Conservation (phyloP, 1,140 invertebrate species). For the Leptinotarsa lineolata region DNA sequence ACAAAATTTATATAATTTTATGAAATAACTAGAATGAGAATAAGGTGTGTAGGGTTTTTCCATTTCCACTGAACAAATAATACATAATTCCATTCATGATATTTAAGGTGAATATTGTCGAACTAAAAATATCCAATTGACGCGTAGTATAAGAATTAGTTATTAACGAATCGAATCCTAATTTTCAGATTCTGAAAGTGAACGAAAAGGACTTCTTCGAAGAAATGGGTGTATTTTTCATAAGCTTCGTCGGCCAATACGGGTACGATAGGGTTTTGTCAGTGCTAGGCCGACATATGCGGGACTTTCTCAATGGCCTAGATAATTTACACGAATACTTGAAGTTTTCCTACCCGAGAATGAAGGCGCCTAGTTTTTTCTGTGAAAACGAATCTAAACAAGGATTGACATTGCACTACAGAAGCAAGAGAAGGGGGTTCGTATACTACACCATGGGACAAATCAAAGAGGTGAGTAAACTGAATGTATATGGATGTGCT, state of each 20-base stretch:
- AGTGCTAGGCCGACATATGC: constrained; percentile 87
- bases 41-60: no score
- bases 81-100: no score
- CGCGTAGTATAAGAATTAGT: no score
- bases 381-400: constrained; percentile 92
- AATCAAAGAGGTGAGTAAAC: constrained; percentile 73
- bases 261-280: constrained; percentile 91
- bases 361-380: constrained; percentile 93
- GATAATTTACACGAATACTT: constrained; percentile 98
- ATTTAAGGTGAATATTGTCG: no score
- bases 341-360: constrained; percentile 93
- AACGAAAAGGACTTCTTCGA: constrained; percentile 87
- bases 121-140: no score
- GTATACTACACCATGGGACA: constrained; percentile 97
- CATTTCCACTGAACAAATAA: no score
- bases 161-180: no score
- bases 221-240: constrained; percentile 88
- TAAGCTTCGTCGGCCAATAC: constrained; percentile 90
- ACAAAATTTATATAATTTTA: no score
- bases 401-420: constrained; percentile 90
- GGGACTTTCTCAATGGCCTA: constrained; percentile 94
- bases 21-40: no score
- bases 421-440: constrained; percentile 89
- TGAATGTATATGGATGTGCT: neutral
- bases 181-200: constrained; percentile 76